These are phyloP conservation scores for Callyntrura sp. DNA, from an alignment of 2,888 invertebrate genomes.

Conservation along the genomic window DNA sequence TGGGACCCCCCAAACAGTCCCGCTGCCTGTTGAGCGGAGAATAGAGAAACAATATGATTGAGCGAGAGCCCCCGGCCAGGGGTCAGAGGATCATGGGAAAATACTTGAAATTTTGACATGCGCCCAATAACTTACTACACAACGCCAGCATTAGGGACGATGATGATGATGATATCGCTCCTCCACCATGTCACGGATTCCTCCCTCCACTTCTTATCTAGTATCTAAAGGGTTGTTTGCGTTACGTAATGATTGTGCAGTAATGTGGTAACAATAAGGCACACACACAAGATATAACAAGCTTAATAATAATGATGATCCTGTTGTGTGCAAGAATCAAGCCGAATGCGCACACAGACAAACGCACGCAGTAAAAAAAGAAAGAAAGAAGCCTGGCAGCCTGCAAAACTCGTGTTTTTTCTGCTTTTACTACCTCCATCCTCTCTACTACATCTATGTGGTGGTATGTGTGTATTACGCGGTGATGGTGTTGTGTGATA, in stretches of 20 bases:
- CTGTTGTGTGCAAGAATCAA: not conserved
- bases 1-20: not conserved
- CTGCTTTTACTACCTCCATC: slow-evolving; percentile 12
- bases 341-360: not conserved
- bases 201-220: slow-evolving; percentile 8
- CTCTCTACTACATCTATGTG: no score
- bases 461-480: not conserved
- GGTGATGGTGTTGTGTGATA: not conserved
- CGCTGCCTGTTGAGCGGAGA: no score
- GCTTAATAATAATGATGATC: not conserved
- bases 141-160: not conserved
- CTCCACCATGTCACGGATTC: not conserved
- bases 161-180: no score
- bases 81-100: slow-evolving; percentile 55
- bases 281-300: not conserved
- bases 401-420: not conserved
- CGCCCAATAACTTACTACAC: not conserved
- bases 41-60: no score
- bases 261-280: slow-evolving; percentile 14
- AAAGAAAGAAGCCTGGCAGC: slow-evolving; percentile 14
- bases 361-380: not conserved
- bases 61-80: slow-evolving; percentile 28
- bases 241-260: not conserved
- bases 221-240: not conserved
- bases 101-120: slow-evolving; percentile 43